These are phyloP conservation scores for Ploceus nigricollis DNA, from an alignment of 2,113 vertebrate genomes.

Conservation along the genomic window DNA sequence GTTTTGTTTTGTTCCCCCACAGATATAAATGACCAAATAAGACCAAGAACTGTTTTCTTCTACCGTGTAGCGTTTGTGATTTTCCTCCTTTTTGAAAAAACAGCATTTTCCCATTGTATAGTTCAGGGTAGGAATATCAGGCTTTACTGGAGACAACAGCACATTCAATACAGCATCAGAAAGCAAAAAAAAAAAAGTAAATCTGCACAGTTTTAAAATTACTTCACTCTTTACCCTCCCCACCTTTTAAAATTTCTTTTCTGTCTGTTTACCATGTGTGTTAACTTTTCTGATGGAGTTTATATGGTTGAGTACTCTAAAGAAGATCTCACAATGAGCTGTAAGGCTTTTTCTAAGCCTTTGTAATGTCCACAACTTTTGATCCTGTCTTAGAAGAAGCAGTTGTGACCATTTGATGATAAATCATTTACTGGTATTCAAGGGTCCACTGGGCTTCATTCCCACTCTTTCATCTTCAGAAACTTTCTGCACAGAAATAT, in stretches of 20 bases:
- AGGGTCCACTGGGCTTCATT: constrained; percentile 48
- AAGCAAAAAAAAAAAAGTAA: background rate
- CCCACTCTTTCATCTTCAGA: constrained; percentile 60
- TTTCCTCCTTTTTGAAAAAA: background rate
- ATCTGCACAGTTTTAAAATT: background rate
- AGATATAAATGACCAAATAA: background rate
- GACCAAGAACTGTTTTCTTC: background rate
- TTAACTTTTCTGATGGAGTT: background rate
- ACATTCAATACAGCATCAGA: background rate
- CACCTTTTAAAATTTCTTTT: background rate
- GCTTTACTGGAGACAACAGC: background rate
- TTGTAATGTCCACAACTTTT: background rate
- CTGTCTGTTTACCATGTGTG: background rate
- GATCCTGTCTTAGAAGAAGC: background rate
- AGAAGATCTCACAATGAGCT: background rate
- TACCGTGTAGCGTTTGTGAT: background rate
- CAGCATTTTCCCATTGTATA: background rate
- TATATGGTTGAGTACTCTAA: background rate
- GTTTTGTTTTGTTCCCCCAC: background rate
- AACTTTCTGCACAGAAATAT: constrained; percentile 48
- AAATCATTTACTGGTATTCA: constrained; percentile 27
- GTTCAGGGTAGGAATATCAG: background rate
- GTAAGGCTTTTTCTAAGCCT: background rate
- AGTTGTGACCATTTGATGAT: background rate
- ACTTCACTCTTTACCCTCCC: background rate